A percentile compares a stretch with the other conserved stretches of the same genome.
These are phyloP conservation scores for Protonibea diacanthus DNA, from an alignment of 2,797 vertebrate species.

Conservation along the genomic window DNA sequence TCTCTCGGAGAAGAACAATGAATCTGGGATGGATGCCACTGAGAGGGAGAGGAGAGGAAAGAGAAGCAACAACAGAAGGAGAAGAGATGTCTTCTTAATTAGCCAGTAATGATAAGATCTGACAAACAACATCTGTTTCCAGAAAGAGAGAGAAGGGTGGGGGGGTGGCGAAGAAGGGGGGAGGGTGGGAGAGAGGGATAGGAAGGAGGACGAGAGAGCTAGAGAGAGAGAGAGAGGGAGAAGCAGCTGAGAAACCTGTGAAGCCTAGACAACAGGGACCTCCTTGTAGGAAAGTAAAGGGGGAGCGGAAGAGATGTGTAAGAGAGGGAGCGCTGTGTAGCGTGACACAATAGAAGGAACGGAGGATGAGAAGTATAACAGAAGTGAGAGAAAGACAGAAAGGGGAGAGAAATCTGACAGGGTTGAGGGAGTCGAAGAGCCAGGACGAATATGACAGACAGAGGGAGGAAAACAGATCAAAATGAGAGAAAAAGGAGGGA, in stretches of 20 bases:
- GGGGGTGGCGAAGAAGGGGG: conserved; percentile 30
- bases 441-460: conserved; percentile 81
- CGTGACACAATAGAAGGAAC: conserved; percentile 82
- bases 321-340: conserved; percentile 79
- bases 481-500: conserved; percentile 59
- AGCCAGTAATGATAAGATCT: conserved; percentile 91
- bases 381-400: conserved; percentile 78
- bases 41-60: conserved; percentile 78
- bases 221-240: conserved; percentile 34
- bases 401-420: conserved; percentile 80
- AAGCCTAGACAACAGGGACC: conserved; percentile 83
- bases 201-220: conserved; percentile 41
- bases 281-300: conserved; percentile 80
- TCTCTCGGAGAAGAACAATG: conserved; percentile 73
- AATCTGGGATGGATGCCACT: conserved; percentile 75
- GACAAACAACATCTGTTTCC: conserved; percentile 91
- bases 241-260: conserved; percentile 78
- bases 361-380: conserved; percentile 74
- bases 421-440: conserved; percentile 78
- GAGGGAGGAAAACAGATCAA: conserved; percentile 74
- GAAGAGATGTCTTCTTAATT: conserved; percentile 91
- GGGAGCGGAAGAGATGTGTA: conserved; percentile 67
- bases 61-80: conserved; percentile 83
- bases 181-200: conserved; percentile 49
- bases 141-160: conserved; percentile 71